phyloP scores from a whole-genome alignment of 2,113 vertebrate genomes.

The Sinocyclocheilus grahami region DNA sequence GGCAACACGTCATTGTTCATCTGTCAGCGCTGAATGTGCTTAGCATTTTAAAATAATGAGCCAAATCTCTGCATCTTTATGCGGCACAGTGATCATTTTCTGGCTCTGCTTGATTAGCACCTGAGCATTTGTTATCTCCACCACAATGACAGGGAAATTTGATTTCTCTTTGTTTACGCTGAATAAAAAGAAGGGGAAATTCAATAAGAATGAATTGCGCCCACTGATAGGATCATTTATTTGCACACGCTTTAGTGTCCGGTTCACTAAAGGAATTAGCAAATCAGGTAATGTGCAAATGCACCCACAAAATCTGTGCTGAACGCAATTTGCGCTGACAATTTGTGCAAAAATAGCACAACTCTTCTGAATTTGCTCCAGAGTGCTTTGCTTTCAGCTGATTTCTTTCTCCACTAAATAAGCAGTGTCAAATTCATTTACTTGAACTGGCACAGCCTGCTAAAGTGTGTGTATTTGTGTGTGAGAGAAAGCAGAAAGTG shows the following conservation, averaged over 20 bases:
- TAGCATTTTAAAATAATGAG: conserved; percentile 24
- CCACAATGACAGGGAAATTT: not conserved
- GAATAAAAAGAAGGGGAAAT: not conserved
- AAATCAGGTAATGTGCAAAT: not conserved
- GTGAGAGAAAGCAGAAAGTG: not conserved
- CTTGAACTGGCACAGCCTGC: conserved; percentile 14
- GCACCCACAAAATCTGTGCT: not conserved
- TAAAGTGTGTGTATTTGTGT: not conserved
- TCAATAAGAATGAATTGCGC: not conserved
- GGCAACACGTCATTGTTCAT: conserved; percentile 37
- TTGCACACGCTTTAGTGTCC: not conserved
- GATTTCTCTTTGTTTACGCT: conserved; percentile 10
- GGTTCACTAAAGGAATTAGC: conserved; percentile 1
- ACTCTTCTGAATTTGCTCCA: conserved; percentile 16
- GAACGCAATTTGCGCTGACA: not conserved
- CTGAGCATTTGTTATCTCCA: not conserved
- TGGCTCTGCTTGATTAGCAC: conserved; percentile 13
- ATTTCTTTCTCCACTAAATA: conserved; percentile 28
- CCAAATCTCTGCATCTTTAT: conserved; percentile 22
- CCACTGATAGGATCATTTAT: not conserved
- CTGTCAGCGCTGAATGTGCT: conserved; percentile 31
- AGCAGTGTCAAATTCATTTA: conserved; percentile 36
- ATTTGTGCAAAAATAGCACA: conserved; percentile 3
- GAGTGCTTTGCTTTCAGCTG: conserved; percentile 41
- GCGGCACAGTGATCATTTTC: conserved; percentile 2